Evolutionary conservation across 1,140 invertebrate species (phyloP).

Genomic region (Drosophila melanica): DNA sequence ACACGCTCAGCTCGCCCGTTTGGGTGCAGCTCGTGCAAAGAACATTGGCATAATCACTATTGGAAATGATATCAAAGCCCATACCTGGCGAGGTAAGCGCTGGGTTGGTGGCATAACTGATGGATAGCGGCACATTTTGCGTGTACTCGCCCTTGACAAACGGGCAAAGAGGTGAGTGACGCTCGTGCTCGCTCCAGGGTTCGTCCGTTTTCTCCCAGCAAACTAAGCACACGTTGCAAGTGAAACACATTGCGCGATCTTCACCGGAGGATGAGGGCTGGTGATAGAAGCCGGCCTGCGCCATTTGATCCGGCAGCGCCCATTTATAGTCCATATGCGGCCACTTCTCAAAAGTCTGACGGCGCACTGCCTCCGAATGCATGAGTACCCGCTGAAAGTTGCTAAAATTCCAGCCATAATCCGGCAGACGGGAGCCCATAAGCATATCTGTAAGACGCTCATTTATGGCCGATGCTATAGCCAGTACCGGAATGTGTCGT

Average conservation of each 20-base stretch:
- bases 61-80: slow-evolving; percentile 85
- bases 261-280: slow-evolving; percentile 94
- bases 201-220: slow-evolving; percentile 98
- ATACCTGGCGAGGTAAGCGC: slow-evolving; percentile 86
- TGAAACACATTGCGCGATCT: slow-evolving; percentile 97
- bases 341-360: slow-evolving; percentile 96
- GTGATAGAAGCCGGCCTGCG: slow-evolving; percentile 97
- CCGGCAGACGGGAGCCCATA: slow-evolving; percentile 84
- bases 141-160: slow-evolving; percentile 97
- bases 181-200: slow-evolving; percentile 97
- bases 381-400: slow-evolving; percentile 88
- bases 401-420: slow-evolving; percentile 76
- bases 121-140: slow-evolving; percentile 96
- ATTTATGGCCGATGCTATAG: slow-evolving; percentile 94
- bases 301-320: slow-evolving; percentile 97
- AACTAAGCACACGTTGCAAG: slow-evolving; percentile 95
- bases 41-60: slow-evolving; percentile 87
- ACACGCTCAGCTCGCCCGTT: slow-evolving; percentile 86
- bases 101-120: slow-evolving; percentile 94
- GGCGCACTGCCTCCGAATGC: slow-evolving; percentile 95
- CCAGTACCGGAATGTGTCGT: slow-evolving; percentile 91
- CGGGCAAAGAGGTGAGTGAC: slow-evolving; percentile 95
- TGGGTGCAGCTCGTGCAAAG: slow-evolving; percentile 87
- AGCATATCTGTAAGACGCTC: slow-evolving; percentile 92
- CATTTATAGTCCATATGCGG: slow-evolving; percentile 99